Conservation (phyloP, 2,797 vertebrate species). For the Syndactyla subalaris region DNA sequence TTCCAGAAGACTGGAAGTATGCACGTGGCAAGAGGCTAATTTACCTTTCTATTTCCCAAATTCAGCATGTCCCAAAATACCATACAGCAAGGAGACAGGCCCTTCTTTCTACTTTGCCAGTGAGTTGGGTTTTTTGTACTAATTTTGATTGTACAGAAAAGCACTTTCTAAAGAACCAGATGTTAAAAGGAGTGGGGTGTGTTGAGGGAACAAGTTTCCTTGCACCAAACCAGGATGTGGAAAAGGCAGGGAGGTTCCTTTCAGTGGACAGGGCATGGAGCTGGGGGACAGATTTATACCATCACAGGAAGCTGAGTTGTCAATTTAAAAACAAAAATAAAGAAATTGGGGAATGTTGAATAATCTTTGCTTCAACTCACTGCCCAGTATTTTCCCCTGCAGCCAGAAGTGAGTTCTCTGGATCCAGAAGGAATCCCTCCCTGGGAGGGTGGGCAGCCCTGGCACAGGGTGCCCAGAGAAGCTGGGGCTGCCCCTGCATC, state of each 20-base stretch:
- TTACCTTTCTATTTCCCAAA: slow-evolving; percentile 86
- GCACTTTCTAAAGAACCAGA: slow-evolving; percentile 74
- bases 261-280: slow-evolving; percentile 12
- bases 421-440: not conserved
- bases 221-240: slow-evolving; percentile 72
- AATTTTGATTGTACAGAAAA: slow-evolving; percentile 80
- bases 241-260: slow-evolving; percentile 39
- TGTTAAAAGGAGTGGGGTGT: slow-evolving; percentile 74
- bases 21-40: slow-evolving; percentile 80
- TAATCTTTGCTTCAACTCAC: not conserved
- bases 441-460: not conserved
- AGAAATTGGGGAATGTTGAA: not conserved
- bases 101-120: slow-evolving; percentile 89
- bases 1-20: slow-evolving; percentile 77
- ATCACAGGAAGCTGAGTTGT: not conserved
- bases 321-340: not conserved
- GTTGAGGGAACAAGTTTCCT: slow-evolving; percentile 71
- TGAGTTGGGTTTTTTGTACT: slow-evolving; percentile 86
- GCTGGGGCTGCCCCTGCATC: not conserved
- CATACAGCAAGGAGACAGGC: slow-evolving; percentile 87
- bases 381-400: not conserved
- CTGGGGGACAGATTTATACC: not conserved
- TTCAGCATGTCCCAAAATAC: slow-evolving; percentile 88
- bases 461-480: not conserved
- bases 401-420: not conserved